phyloP scores from a whole-genome alignment of 2,797 vertebrate species.

The Coluber constrictor region DNA sequence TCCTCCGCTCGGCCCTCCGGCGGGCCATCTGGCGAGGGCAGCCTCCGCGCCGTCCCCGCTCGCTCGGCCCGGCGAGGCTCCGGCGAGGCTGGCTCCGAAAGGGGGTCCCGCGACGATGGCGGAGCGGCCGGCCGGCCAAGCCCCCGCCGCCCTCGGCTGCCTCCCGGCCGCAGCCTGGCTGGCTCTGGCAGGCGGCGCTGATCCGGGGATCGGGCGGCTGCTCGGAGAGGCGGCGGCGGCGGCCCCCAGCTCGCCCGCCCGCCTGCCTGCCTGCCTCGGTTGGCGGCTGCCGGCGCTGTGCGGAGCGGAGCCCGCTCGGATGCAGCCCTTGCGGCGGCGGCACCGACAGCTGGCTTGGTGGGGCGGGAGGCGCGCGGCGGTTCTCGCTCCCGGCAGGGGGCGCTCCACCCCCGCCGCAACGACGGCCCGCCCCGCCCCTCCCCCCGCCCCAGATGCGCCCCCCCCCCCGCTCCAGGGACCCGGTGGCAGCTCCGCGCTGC shows the following conservation, averaged over 20 bases:
- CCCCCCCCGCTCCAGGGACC: not conserved
- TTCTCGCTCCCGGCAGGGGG: slow-evolving; percentile 16
- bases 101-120: not conserved
- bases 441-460: not conserved
- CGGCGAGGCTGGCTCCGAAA: not conserved
- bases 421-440: not conserved
- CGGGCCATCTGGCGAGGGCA: slow-evolving; percentile 4
- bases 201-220: not conserved
- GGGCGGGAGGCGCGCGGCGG: accelerated
- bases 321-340: not conserved
- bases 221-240: not conserved
- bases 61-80: not conserved
- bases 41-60: not conserved
- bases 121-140: too few relatives aligned
- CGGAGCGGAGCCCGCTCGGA: not conserved
- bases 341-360: not conserved
- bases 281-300: not conserved
- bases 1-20: not conserved
- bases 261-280: not conserved
- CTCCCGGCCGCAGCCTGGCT: not conserved
- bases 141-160: not conserved
- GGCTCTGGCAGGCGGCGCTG: not conserved
- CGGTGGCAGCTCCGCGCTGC: not conserved
- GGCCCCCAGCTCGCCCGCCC: not conserved
- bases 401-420: not conserved